Percentiles rank a stretch among this genome's conserved stretches.
phyloP scores from a whole-genome alignment of 2,888 invertebrate genomes.

The Tetranychus piercei region DNA sequence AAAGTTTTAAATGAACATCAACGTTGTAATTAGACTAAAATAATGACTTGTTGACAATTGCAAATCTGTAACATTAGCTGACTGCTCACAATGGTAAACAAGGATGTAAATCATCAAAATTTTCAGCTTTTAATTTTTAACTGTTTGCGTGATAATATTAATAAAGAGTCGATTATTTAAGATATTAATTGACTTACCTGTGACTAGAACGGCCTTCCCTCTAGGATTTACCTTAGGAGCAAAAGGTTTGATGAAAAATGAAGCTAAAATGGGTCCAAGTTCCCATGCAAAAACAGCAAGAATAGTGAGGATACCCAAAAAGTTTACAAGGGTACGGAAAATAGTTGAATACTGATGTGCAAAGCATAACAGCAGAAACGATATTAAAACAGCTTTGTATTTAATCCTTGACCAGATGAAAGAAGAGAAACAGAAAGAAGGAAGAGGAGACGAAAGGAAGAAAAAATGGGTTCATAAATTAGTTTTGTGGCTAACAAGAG shows the following conservation, averaged over 20 bases:
- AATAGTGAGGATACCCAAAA: not conserved
- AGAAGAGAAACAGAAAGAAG: not conserved
- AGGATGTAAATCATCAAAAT: not conserved
- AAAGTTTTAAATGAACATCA: too few relatives aligned
- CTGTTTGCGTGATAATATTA: not conserved
- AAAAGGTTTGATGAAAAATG: not conserved
- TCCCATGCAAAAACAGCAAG: conserved; percentile 5
- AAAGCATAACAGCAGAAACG: not conserved
- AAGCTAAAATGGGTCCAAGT: not conserved
- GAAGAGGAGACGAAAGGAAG: too few relatives aligned
- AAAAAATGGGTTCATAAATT: not conserved
- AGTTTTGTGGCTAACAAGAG: not conserved
- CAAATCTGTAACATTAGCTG: too few relatives aligned
- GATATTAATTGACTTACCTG: conserved; percentile 10
- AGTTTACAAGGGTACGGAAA: not conserved
- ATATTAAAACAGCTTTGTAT: not conserved
- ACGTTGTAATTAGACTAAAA: too few relatives aligned
- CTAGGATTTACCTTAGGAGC: conserved; percentile 50
- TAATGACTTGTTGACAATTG: too few relatives aligned
- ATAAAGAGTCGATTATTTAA: not conserved
- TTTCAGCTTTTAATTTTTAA: not conserved
- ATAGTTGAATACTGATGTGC: not conserved
- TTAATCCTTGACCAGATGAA: not conserved
- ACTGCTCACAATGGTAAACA: too few relatives aligned
- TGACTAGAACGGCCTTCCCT: conserved; percentile 42